Percentiles rank a stretch among this genome's conserved stretches.
Evolutionary conservation across 2,113 vertebrate genomes (phyloP).

Genomic region (Upupa epops): DNA sequence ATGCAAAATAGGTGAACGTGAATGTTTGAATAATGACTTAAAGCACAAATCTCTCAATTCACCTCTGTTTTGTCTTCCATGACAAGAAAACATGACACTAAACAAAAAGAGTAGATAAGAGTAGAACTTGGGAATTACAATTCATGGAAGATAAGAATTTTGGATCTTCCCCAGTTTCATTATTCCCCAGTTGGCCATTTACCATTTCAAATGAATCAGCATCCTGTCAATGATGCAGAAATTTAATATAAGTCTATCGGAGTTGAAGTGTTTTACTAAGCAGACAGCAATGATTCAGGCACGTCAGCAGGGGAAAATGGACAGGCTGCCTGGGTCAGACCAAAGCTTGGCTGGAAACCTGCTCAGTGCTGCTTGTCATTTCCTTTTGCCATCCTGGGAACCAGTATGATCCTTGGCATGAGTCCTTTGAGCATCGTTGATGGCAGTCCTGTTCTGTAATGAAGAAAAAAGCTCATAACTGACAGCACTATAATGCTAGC

Average conservation of each 20-base stretch:
- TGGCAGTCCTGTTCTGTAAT: background rate
- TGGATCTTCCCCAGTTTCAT: background rate
- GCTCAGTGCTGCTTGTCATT: background rate
- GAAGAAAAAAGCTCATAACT: background rate
- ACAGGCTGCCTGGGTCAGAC: background rate
- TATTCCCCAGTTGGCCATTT: background rate
- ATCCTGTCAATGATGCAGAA: background rate
- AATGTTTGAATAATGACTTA: background rate
- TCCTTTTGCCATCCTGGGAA: background rate
- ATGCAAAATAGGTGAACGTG: background rate
- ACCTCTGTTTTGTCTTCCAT: background rate
- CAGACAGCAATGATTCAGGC: background rate
- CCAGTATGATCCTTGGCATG: background rate
- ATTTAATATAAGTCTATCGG: background rate
- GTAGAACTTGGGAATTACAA: background rate
- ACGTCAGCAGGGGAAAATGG: background rate
- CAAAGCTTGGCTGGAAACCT: background rate
- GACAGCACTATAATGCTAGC: background rate
- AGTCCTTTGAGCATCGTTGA: background rate
- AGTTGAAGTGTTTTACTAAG: background rate
- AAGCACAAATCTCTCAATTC: background rate
- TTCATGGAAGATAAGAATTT: background rate
- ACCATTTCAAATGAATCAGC: background rate
- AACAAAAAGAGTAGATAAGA: background rate
- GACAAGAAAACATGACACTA: background rate